These are phyloP conservation scores for Oreohelix idahoensis DNA, from an alignment of 1,140 invertebrate genomes.

Conservation along the genomic window DNA sequence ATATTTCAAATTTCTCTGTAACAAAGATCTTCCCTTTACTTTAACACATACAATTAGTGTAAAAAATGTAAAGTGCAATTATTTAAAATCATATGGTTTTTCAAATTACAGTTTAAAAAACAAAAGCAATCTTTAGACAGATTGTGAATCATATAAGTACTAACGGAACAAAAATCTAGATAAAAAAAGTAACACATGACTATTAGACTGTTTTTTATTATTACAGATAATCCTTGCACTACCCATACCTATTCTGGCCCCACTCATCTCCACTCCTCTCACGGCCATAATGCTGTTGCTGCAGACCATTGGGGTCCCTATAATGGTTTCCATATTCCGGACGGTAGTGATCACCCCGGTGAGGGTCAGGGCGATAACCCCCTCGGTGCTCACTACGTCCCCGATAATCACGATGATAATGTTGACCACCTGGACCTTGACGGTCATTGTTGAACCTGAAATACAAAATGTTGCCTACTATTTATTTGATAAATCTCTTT, in stretches of 20 bases:
- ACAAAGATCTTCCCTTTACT: too few relatives aligned
- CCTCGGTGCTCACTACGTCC: conserved; percentile 45
- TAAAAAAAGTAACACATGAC: too few relatives aligned
- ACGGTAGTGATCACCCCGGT: conserved; percentile 51
- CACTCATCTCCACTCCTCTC: conserved; percentile 30
- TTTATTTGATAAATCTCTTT: neutral
- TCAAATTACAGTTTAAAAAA: too few relatives aligned
- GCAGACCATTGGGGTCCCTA: conserved; percentile 44
- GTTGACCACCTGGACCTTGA: conserved; percentile 30
- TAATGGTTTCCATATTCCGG: conserved; percentile 60
- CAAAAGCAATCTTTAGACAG: too few relatives aligned
- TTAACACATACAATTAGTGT: too few relatives aligned
- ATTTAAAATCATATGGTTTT: too few relatives aligned
- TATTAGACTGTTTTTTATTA: too few relatives aligned
- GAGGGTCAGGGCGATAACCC: conserved; percentile 51
- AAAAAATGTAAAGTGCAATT: too few relatives aligned
- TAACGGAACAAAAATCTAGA: too few relatives aligned
- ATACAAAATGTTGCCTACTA: neutral
- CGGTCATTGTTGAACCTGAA: conserved; percentile 35
- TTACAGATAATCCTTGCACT: neutral
- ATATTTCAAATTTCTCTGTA: too few relatives aligned
- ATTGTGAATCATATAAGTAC: too few relatives aligned
- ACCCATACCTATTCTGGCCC: conserved; percentile 33
- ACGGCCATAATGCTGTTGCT: conserved; percentile 29
- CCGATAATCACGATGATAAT: conserved; percentile 44